A percentile compares a stretch with the other conserved stretches of the same genome.
These are phyloP conservation scores for Ramazzottius varieornatus DNA, from an alignment of 2,888 invertebrate genomes.

Conservation along the genomic window DNA sequence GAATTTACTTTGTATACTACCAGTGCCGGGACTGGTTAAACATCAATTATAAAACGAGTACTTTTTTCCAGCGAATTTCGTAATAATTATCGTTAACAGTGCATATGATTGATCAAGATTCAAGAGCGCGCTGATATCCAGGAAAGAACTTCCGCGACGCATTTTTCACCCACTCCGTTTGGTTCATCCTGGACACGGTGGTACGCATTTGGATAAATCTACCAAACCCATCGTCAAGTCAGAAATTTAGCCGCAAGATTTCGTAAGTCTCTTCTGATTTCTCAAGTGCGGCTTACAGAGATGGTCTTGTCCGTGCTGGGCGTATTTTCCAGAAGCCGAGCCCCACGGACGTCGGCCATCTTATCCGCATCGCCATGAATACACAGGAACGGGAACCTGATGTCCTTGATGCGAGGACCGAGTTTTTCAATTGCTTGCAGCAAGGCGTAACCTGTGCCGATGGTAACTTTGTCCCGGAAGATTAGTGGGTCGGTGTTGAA, in stretches of 20 bases:
- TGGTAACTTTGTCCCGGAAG: not conserved
- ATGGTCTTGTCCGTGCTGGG: not conserved
- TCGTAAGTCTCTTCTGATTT: not conserved
- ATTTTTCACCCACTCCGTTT: not conserved
- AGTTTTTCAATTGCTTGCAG: not conserved
- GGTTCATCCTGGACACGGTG: not conserved
- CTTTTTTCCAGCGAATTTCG: too few species aligned
- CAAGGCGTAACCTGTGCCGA: not conserved
- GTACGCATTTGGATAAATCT: not conserved
- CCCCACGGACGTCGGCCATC: not conserved
- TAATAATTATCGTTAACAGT: too few species aligned
- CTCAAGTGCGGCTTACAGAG: not conserved
- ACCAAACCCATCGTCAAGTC: not conserved
- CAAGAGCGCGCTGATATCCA: not conserved
- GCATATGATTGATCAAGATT: too few species aligned
- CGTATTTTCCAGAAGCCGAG: not conserved
- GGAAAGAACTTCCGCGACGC: not conserved
- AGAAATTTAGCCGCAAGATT: not conserved
- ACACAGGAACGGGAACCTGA: not conserved
- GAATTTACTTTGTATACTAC: too few species aligned
- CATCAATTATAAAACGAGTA: too few species aligned
- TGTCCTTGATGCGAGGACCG: not conserved
- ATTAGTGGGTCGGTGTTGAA: not conserved
- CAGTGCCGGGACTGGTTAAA: too few species aligned
- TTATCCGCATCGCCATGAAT: not conserved